phyloP scores from a whole-genome alignment of 2,113 vertebrate genomes.

The Sakesphorus luctuosus region DNA sequence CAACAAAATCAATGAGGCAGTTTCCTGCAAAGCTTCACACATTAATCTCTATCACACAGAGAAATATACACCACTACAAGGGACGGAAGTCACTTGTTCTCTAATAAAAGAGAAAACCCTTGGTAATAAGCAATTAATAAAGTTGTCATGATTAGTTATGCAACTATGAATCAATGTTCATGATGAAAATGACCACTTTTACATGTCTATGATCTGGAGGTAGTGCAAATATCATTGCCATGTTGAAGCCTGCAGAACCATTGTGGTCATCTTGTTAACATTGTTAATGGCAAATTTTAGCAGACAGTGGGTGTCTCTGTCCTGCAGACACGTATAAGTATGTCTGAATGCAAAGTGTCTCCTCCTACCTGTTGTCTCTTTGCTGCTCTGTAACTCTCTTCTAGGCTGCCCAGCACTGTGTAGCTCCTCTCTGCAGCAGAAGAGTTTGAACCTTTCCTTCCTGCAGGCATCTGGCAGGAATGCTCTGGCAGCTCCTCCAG shows the following conservation, averaged over 20 bases:
- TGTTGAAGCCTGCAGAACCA: neutral
- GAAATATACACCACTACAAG: conserved; percentile 72
- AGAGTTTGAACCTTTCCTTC: neutral
- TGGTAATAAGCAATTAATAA: conserved; percentile 83
- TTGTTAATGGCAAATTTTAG: neutral
- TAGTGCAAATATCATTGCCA: conserved; percentile 2
- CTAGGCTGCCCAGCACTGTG: neutral
- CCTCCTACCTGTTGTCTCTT: neutral
- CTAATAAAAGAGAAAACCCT: conserved; percentile 82
- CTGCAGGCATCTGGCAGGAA: neutral
- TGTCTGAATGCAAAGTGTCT: neutral
- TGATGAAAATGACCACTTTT: conserved; percentile 70
- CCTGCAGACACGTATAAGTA: neutral
- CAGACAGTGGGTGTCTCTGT: neutral
- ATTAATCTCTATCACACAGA: conserved; percentile 83
- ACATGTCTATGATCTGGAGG: conserved; percentile 35
- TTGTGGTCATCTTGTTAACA: neutral
- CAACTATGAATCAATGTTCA: conserved; percentile 75
- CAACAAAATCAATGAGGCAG: conserved; percentile 83
- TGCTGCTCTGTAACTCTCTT: neutral
- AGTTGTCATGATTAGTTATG: conserved; percentile 82
- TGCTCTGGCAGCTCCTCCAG: neutral
- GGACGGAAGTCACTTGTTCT: conserved; percentile 81
- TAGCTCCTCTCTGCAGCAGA: neutral
- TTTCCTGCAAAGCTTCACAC: conserved; percentile 78